These are phyloP conservation scores for Archaeoteleia sp. DNA, from an alignment of 2,888 invertebrate genomes.

Conservation along the genomic window DNA sequence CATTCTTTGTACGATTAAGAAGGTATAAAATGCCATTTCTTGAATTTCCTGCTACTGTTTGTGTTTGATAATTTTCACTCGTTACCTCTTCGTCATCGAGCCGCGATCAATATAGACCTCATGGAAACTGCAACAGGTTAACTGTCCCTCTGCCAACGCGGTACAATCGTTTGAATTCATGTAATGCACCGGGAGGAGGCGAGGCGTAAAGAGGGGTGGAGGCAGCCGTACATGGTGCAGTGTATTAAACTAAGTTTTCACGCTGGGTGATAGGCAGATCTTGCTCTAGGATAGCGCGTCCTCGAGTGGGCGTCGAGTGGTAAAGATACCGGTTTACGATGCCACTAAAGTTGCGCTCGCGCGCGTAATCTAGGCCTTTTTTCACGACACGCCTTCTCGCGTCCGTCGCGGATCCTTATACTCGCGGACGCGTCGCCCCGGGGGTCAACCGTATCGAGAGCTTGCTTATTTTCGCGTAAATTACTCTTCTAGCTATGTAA, in stretches of 20 bases:
- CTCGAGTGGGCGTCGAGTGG: constrained; percentile 62
- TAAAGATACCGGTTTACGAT: constrained; percentile 74
- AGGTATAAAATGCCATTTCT: too few relatives aligned
- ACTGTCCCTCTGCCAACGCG: too few relatives aligned
- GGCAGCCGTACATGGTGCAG: constrained; percentile 2
- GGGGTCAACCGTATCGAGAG: constrained; percentile 47
- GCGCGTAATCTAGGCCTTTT: constrained; percentile 67
- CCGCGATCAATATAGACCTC: constrained; percentile 36
- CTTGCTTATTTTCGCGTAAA: constrained; percentile 40
- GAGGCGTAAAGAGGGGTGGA: too few relatives aligned
- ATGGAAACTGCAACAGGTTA: constrained; percentile 28
- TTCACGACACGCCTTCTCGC: constrained; percentile 62
- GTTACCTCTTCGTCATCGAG: constrained; percentile 13
- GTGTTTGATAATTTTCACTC: constrained; percentile 10
- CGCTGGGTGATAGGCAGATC: constrained; percentile 72
- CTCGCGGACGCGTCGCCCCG: constrained; percentile 39
- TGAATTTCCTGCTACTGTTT: not conserved
- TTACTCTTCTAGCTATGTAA: constrained; percentile 40
- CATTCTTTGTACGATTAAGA: too few relatives aligned
- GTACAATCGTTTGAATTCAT: too few relatives aligned
- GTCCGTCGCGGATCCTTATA: constrained; percentile 40
- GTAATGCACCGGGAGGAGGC: constrained; percentile 11
- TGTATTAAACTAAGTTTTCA: constrained; percentile 64
- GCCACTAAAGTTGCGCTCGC: constrained; percentile 71
- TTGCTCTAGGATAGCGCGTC: constrained; percentile 65